Evolutionary conservation across 2,113 vertebrate genomes (phyloP).

Genomic region (Ictalurus furcatus): DNA sequence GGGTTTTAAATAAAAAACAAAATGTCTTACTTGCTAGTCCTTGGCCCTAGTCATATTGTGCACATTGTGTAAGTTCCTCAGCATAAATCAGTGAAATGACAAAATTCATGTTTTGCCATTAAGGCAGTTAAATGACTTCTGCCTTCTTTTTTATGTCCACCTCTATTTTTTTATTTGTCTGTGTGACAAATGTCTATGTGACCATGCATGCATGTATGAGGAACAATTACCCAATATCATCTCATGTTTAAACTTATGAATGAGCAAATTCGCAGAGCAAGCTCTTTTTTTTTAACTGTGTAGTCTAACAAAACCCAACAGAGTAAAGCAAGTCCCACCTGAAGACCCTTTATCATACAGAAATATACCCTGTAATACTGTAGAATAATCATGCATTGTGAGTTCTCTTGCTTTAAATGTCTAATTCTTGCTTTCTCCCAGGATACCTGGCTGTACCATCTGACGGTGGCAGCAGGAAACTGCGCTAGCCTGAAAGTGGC

Average conservation of each 20-base stretch:
- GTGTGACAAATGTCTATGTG: neutral
- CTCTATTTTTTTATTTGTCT: neutral
- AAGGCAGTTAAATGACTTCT: neutral
- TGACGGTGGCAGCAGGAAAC: slow-evolving; percentile 81
- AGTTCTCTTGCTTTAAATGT: neutral
- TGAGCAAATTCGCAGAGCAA: neutral
- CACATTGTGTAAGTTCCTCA: neutral
- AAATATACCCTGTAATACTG: neutral
- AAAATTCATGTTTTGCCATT: neutral
- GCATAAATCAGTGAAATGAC: neutral
- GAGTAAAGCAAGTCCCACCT: neutral
- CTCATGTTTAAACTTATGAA: neutral
- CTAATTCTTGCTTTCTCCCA: slow-evolving; percentile 53
- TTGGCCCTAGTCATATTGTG: neutral
- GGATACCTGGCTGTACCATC: slow-evolving; percentile 88
- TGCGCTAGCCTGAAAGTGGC: slow-evolving; percentile 78
- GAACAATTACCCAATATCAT: neutral
- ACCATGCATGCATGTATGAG: neutral
- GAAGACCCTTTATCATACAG: neutral
- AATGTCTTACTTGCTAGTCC: neutral
- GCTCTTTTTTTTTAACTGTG: neutral
- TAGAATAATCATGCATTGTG: neutral
- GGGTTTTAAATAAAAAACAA: neutral
- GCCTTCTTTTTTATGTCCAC: no score
- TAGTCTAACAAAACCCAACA: neutral